Evolutionary conservation across 2,888 invertebrate genomes (phyloP), one percentile per base, ranked within the genome.

Genomic region (Drosophila peninsularis): DNA sequence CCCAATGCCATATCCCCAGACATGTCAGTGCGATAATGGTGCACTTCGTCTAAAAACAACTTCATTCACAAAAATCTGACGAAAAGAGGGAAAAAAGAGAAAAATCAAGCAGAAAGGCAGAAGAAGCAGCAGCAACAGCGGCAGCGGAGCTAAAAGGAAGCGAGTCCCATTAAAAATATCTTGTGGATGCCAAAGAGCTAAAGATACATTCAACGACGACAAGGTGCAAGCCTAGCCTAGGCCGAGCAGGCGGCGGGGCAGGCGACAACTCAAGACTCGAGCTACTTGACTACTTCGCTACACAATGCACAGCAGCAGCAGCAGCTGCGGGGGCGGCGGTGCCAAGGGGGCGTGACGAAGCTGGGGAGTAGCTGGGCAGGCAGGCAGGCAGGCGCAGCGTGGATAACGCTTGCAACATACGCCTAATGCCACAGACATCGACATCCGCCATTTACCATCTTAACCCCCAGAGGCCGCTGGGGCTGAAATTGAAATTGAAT

Each of bases 1-100:
- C 53, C 54, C 47, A 50, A 64, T 69, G 75, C 74, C 83, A 84
- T 78, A 73, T 84, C 81, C 67, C 67, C 82, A 87, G 82, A 87
- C 87, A 87, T 89, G 83, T 88, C 87, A 85, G 81, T 89, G 88
- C 86, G 90, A 89, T 90, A 90, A 90, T 90, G 87, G 84, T 77
- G 89, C 80, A 32, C 54, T 70, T 67, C 72, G 75, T 71, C 78
- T 74, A 69, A 76, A 79, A 90, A 87, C 87, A 87, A 90, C 87
- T 87, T 87, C 90, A 87, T 87, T 87, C 90, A 90, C 88, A 90
- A 87, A 87, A 89, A 87, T 81, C 85, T 64, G 89, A 73, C 71
- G 73, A 82, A 72, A 77, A 66, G 65, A 64, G 34, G 36, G 49
- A 66, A 63, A 54, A 37, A 57, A 44, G 52, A 61, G 30, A 42